Evolutionary conservation across 2,888 invertebrate genomes (phyloP).

Genomic region (Parnassius glacialis): DNA sequence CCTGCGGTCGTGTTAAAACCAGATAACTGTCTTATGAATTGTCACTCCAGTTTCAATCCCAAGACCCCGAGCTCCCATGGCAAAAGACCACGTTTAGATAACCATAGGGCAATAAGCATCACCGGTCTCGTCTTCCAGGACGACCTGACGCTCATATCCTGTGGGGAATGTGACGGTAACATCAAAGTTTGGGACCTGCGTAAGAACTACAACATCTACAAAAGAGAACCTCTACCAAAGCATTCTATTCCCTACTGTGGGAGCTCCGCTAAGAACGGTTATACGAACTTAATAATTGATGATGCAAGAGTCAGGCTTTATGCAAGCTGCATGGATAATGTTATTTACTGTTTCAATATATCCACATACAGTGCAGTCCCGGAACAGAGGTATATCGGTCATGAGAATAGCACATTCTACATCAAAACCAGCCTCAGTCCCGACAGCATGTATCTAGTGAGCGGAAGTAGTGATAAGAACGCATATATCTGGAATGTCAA

Average conservation of each 20-base stretch:
- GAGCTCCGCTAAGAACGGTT: conserved; percentile 84
- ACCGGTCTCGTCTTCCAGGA: conserved; percentile 93
- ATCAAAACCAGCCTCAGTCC: conserved; percentile 91
- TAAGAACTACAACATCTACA: conserved; percentile 87
- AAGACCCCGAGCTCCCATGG: conserved; percentile 78
- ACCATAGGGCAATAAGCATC: conserved; percentile 85
- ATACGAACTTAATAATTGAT: conserved; percentile 89
- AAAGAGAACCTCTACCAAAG: conserved; percentile 86
- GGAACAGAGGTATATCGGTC: conserved; percentile 84
- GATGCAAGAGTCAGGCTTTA: conserved; percentile 85
- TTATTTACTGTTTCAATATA: conserved; percentile 92
- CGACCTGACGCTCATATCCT: conserved; percentile 88
- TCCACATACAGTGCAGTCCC: conserved; percentile 85
- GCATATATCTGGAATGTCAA: conserved; percentile 93
- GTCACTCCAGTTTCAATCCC: conserved; percentile 78
- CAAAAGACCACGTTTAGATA: conserved; percentile 68
- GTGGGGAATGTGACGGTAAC: conserved; percentile 92
- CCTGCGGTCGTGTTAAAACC: conserved; percentile 76
- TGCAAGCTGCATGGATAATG: conserved; percentile 93
- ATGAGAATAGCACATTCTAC: conserved; percentile 90
- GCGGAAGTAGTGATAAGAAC: conserved; percentile 93
- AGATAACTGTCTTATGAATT: conserved; percentile 86
- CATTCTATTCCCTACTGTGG: conserved; percentile 88
- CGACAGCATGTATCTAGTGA: conserved; percentile 89
- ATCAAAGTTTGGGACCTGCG: conserved; percentile 94